Base-by-base conservation (phyloP, 2,113 vertebrate genomes). In the Notarius quadriscutis region DNA sequence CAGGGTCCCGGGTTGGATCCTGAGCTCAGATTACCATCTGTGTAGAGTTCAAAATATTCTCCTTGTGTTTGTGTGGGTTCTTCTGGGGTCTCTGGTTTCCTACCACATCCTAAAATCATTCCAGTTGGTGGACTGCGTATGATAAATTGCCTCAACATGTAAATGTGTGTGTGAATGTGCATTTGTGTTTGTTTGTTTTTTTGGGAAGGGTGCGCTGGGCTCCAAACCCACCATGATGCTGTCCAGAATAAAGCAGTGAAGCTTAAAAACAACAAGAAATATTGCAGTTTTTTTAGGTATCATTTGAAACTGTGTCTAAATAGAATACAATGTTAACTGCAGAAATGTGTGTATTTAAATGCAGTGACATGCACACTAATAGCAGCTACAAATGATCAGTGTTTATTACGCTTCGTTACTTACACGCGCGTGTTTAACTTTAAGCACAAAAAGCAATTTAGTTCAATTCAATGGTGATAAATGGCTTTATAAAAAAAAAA, bases 51-150 rank as follows among this genome's bases (percentile, higher is more conserved):
- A 58, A 60, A 81, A 53, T 83, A 22, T 82, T 62, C 17, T 63
- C 20, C 18, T 41, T 25, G 80, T 67, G 25, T 53, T 48, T 67
- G 62, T 27, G 60, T 83, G 60, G 48, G 5, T 83, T 83, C 62
- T 65, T 83, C 25, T 50, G 81, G 41, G 63, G 53, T 71, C 48
- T 69, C 63, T 15, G 20, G 58, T 82, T 65, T 82, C 81, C 30
- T 12, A 51, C 18, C 22, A 84, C n/a, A 8, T 53, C 50, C 81
- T 67, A 34, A 30, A 83, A 69, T 22, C 50, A 30, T 84, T 84
- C 50, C 62, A 71, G 30, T 81, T 71, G 15, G 63, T 84, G 14
- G 17, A 84, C 4, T 55, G 63, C 17, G 0, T 22, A 10, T 30
- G 25, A 2, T 69, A 55, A 69, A 27, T 55, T 67, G 34, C 25